Percentiles rank a stretch among this genome's conserved stretches.
These are phyloP conservation scores for Pheosia tremula DNA, from an alignment of 2,888 invertebrate species.

Conservation along the genomic window DNA sequence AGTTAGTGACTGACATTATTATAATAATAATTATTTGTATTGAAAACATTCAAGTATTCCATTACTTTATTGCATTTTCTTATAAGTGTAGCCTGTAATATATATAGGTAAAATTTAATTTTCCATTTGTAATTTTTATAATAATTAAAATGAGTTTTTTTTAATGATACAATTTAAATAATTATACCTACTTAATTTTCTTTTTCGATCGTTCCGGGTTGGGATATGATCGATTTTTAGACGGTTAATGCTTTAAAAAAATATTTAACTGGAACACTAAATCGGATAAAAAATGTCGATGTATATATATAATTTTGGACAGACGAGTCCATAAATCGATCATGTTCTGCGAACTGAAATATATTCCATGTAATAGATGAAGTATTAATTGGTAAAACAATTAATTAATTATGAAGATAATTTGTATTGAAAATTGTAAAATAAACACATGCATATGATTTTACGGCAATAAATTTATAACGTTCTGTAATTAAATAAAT, in stretches of 20 bases:
- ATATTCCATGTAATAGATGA: no score
- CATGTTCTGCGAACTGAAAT: no score
- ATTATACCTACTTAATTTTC: background rate
- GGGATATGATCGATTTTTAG: background rate
- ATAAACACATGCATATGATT: background rate
- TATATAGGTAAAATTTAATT: slow-evolving; percentile 34
- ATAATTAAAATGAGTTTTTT: no score
- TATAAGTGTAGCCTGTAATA: slow-evolving; percentile 30
- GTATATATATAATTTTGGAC: no score
- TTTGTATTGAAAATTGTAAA: background rate
- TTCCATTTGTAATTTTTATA: slow-evolving; percentile 27
- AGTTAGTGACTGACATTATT: slow-evolving; percentile 58
- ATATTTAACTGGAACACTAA: no score
- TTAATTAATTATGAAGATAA: background rate
- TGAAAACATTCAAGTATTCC: slow-evolving; percentile 35
- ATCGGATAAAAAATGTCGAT: no score
- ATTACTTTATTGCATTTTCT: slow-evolving; percentile 29
- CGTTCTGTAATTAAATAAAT: slow-evolving; percentile 30
- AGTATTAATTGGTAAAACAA: background rate
- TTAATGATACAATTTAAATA: no score
- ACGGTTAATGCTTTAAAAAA: no score
- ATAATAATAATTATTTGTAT: slow-evolving; percentile 30
- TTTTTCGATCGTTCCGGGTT: background rate
- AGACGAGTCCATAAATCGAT: no score
- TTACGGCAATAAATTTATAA: slow-evolving; percentile 25